Evolutionary conservation across 2,888 invertebrate species (phyloP), one percentile per base, ranked within the genome.

Genomic region (Tubulanus polymorphus): DNA sequence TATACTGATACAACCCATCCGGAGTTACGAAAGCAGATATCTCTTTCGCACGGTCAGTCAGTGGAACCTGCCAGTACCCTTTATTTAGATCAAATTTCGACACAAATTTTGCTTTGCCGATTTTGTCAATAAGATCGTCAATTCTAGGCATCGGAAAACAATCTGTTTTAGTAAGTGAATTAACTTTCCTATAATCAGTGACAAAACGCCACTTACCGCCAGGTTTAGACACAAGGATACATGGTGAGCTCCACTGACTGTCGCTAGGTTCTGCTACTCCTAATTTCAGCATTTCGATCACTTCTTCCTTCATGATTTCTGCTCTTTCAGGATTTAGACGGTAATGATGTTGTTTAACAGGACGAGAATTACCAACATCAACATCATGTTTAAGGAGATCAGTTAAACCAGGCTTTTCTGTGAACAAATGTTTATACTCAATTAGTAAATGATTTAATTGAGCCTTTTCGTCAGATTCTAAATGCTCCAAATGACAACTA

Each of bases 41-140:
- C 48, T 50, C 45, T n/a, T 51, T 55, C 5, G 57, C 57, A 29
- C 53, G n/a, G 10, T 57, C 53, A 25, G 55, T 37, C 2, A 53
- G 27, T 1, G 57, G 53, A 3, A 57, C 46, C 2, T 25, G 23
- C 55, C 50, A 62, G 35, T 60, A 62, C 3, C 60, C 62, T 35
- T 63, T 62, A 8, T 68, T 37, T 30, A 67, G 45, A 37, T 65
- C 63, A 58, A 57, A 60, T 37, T 68, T 63, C 3, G 41, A 64
- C n/a, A 66, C 54, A 54, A 49, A 67, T 48, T 57, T 61, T n/a
- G 63, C 55, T 27, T 61, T 27, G 8, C 64, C 60, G 37, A 67
- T 41, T 23, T 58, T 59, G 26, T 67, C 64, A 26, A 66, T 68
- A 29, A 63, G 64, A 45, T 63, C 66, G 45, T 62, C 64, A 1